These are phyloP conservation scores for Mormyrus lacerda DNA, from an alignment of 2,113 vertebrate species.

Conservation along the genomic window DNA sequence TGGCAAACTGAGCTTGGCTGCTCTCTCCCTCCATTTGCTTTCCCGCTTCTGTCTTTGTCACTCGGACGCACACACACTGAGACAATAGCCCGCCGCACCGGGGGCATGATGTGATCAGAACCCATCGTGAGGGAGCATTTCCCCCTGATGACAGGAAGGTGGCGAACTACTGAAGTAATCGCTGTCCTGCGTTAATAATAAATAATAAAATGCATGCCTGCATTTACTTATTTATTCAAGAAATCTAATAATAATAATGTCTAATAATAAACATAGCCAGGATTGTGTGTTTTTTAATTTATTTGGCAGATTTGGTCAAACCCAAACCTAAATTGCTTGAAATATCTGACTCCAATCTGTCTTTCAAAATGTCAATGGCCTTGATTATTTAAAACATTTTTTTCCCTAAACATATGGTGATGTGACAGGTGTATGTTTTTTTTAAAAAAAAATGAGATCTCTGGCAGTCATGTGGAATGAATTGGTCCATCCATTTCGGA, in stretches of 20 bases:
- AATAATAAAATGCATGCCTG: neutral
- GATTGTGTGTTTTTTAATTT: neutral
- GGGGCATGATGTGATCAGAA: neutral
- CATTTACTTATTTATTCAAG: neutral
- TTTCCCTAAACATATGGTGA: neutral
- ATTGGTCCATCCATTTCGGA: neutral
- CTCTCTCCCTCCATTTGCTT: neutral
- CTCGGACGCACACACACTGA: neutral
- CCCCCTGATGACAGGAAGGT: neutral
- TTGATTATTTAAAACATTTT: neutral
- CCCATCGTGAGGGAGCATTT: neutral
- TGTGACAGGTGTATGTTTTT: neutral
- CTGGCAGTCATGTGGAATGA: neutral
- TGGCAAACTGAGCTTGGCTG: neutral
- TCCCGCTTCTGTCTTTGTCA: neutral
- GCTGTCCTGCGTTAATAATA: neutral
- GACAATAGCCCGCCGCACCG: neutral
- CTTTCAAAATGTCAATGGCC: neutral
- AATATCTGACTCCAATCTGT: neutral
- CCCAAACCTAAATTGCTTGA: neutral
- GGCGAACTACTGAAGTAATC: neutral
- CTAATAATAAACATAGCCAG: neutral
- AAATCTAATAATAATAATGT: neutral
- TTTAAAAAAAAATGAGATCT: neutral
- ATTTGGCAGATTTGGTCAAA: neutral